Evolutionary conservation across 2,797 vertebrate species (phyloP), one percentile per base, ranked within the genome.

Genomic region (Myripristis jacobus): DNA sequence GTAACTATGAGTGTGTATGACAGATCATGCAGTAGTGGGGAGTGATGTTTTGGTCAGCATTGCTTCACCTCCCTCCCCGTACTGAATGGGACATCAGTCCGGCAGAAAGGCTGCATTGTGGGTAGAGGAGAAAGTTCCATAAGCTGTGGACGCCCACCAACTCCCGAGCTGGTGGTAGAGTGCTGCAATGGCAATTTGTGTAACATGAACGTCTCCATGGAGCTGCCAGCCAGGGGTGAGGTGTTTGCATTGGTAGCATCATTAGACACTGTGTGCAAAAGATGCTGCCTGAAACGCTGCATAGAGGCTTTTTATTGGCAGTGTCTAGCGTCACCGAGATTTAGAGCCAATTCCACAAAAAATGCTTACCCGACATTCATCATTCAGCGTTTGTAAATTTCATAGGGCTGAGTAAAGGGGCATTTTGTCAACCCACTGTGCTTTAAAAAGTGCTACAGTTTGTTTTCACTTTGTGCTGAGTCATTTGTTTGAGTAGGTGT

Each of bases 131-230:
- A 95, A 50, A 94, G 89, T 53, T 91, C 93, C 47, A 91, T 92
- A 87, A 94, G 83, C 0, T 98, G 97, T 69, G 91, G 93, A 88
- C 94, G 91, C 0, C 93, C 94, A 0, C 94, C 94, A 0, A 93
- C 94, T 22, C 91, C 94, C 0, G 94, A 95, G 86, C 93, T 96
- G 79, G 91, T 91, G 3, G 94, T 98, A 24, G 93, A 96, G 79
- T 99, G 97, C 94, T 99, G 98, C 90, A 91, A 92, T 15, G 96
- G 96, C 0, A 89, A 97, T 87, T 91, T 98, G 87, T 99, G 97
- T 81, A 99, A 99, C 92, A 89, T 93, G 92, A 98, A 99, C 69
- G 88, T 96, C 80, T 96, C 96, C 0, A 90, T 95, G 0, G 94
- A 94, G 87, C 82, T 94, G 62, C 95, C 92, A 10, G 91, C 83